phyloP scores from a whole-genome alignment of 1,140 invertebrate genomes.

The Drosophila yakuba region DNA sequence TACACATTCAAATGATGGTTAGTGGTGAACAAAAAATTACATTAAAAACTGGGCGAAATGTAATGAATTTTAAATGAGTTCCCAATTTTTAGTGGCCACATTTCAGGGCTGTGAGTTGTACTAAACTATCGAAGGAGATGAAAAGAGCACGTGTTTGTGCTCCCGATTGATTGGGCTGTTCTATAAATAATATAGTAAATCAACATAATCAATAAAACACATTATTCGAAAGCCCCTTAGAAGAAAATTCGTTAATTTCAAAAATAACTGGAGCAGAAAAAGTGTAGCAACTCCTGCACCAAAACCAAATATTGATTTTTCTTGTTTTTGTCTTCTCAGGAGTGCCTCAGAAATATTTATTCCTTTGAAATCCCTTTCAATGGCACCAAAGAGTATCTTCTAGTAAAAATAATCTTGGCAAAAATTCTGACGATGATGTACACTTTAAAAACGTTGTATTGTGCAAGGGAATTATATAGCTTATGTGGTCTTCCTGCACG shows the following conservation, averaged over 20 bases:
- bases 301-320: constrained; percentile 8
- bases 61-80: constrained; percentile 16
- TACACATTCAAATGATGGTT: constrained; percentile 20
- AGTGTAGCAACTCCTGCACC: not conserved
- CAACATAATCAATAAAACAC: constrained; percentile 22
- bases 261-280: constrained; percentile 22
- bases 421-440: not conserved
- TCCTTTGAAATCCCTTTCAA: not conserved
- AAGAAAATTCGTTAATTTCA: constrained; percentile 9
- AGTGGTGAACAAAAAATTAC: constrained; percentile 8
- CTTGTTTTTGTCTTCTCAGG: not conserved
- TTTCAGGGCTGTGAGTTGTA: not conserved
- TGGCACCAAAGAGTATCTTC: too few species aligned
- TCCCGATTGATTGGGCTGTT: not conserved
- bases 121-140: not conserved
- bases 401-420: not conserved
- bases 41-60: constrained; percentile 8
- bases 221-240: not conserved
- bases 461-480: not conserved
- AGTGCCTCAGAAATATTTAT: not conserved
- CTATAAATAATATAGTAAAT: constrained; percentile 33
- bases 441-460: not conserved
- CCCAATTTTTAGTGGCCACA: too few species aligned
- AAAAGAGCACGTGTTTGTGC: not conserved
- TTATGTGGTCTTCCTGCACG: too few species aligned